Evolutionary conservation across 2,113 vertebrate species (phyloP).

Genomic region (Ibidorhyncha struthersii): DNA sequence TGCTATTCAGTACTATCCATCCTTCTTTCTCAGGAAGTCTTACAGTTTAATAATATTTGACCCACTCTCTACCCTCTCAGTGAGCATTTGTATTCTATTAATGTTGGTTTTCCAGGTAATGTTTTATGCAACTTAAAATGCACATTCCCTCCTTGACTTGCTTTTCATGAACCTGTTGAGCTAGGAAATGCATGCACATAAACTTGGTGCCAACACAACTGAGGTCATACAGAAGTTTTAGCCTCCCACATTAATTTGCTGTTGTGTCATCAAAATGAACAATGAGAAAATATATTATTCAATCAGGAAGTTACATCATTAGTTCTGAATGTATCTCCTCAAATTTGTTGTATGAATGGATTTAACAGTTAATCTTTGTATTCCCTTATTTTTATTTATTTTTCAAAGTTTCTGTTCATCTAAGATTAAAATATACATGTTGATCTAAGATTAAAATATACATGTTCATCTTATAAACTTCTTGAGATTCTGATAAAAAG

Average conservation of each 20-base stretch:
- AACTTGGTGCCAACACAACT: background rate
- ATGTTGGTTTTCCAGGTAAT: background rate
- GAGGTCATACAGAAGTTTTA: background rate
- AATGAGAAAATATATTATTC: background rate
- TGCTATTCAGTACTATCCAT: background rate
- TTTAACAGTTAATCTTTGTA: background rate
- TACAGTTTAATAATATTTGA: background rate
- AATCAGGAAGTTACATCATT: background rate
- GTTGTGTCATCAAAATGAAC: background rate
- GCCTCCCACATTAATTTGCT: background rate
- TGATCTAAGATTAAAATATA: background rate
- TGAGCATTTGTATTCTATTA: background rate
- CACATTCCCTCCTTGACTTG: background rate
- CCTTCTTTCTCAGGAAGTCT: background rate
- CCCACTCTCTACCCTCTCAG: background rate
- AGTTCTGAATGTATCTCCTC: background rate
- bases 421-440: background rate
- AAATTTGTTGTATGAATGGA: background rate
- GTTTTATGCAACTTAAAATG: background rate
- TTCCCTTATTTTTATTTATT: background rate
- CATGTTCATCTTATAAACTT: background rate
- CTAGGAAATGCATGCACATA: background rate
- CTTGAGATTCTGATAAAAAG: background rate
- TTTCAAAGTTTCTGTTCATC: background rate
- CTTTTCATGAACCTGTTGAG: background rate